phyloP scores from a whole-genome alignment of 1,140 invertebrate genomes.

The Pissodes strobi region DNA sequence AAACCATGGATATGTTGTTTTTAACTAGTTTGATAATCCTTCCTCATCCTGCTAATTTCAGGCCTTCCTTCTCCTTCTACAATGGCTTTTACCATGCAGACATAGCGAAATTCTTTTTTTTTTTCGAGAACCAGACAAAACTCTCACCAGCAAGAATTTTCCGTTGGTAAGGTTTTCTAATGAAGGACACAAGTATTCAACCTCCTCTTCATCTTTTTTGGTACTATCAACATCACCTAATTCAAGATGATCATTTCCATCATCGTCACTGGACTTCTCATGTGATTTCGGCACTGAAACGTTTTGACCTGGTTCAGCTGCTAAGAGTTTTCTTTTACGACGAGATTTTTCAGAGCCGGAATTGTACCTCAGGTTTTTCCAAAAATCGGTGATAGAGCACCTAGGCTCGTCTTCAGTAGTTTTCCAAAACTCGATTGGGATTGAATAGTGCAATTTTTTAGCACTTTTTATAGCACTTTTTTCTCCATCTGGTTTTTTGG shows the following conservation, averaged over 20 bases:
- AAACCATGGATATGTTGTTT: no score
- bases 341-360: no score
- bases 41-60: no score
- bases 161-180: no score
- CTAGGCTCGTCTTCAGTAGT: background rate
- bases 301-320: conserved; percentile 8
- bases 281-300: conserved; percentile 4
- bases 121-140: no score
- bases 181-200: no score
- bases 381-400: conserved; percentile 1
- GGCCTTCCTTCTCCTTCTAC: no score
- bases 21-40: no score
- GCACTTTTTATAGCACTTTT: conserved; percentile 14
- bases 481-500: conserved; percentile 9
- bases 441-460: conserved; percentile 13
- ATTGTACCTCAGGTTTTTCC: background rate
- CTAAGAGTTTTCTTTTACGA: conserved; percentile 8
- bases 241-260: conserved; percentile 2
- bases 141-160: no score
- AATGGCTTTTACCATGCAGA: no score
- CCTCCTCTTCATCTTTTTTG: background rate
- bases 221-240: background rate
- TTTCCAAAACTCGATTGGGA: conserved; percentile 6
- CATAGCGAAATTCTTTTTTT: no score
- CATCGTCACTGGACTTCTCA: no score